Base-by-base conservation (phyloP, 1,140 invertebrate species). In the Philopotamus ludificatus region DNA sequence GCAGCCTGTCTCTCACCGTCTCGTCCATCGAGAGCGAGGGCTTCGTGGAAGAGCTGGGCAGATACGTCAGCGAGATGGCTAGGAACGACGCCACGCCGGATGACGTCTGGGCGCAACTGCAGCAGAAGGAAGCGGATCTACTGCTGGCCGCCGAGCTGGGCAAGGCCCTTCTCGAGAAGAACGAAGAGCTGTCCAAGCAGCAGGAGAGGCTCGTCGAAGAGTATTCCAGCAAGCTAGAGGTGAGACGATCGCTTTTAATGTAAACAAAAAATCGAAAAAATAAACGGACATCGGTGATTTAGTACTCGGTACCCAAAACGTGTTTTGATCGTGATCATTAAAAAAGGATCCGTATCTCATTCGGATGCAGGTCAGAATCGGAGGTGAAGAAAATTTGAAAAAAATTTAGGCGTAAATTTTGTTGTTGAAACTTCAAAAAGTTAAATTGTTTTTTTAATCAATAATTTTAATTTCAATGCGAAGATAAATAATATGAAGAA, bases 121-220 rank as follows among this genome's bases (percentile, higher is more conserved):
- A 91, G 70, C 91, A 95, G 78, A 95, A 97, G 75, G 95, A 97
- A 73, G 89, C 90, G 65, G 95, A 98, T 75, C 84, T 98, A 9
- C 86, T 95, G 20, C 80, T 98, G 51, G 95, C 95, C 0, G 95
- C 95, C 0, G 94, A 98, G 77, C 80, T 98, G 26, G 95, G 95
- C 18, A 97, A 97, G 77, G 95, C 94, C 0, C 79, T 98, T 47
- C 81, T 98, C 55, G 94, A 97, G 72, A 93, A 93, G 73, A 98
- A 97, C 75, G 91, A 96, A 73, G 92, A 97, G 73, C 80, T 98
- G 53, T 91, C 88, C 66, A 86, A 88, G 66, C 90, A 94, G 73
- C 89, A 94, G 75, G 94, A 97, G 70, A 83, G 85, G 51, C 79
- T 93, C 9, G 83, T 88, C 1, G 94, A 97, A 72, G 93, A 97